Evolutionary conservation across 2,113 vertebrate genomes (phyloP).

Genomic region (Sinocyclocheilus rhinocerous): DNA sequence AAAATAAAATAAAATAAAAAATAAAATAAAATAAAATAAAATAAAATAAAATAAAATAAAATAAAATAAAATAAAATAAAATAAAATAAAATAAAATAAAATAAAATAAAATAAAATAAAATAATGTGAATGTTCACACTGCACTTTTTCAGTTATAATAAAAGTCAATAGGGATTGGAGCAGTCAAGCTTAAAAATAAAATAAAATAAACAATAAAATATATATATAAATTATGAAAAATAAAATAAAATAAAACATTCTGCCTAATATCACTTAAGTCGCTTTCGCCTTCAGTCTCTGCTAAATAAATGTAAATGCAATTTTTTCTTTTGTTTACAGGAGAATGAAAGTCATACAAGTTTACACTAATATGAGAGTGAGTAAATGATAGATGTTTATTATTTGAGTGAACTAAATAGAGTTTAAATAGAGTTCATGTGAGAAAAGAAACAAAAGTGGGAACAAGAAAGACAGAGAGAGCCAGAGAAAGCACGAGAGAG

Average conservation of each 20-base stretch:
- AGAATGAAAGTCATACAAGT: slow-evolving; percentile 5
- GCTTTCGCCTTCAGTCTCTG: neutral
- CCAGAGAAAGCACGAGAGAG: slow-evolving; percentile 10
- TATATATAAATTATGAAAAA: neutral
- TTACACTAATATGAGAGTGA: neutral
- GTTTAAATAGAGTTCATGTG: slow-evolving; percentile 27
- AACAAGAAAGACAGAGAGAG: slow-evolving; percentile 15
- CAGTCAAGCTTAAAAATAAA: neutral
- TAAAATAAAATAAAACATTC: neutral
- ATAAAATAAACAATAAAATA: neutral
- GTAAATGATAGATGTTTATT: neutral
- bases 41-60: too few relatives aligned
- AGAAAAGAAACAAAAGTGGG: slow-evolving; percentile 27
- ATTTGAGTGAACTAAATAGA: neutral
- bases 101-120: too few relatives aligned
- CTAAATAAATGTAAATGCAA: neutral
- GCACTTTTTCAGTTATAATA: too few relatives aligned
- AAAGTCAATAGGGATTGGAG: too few relatives aligned
- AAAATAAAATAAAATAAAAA: too few relatives aligned
- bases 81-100: too few relatives aligned
- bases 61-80: too few relatives aligned
- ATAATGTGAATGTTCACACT: too few relatives aligned
- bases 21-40: too few relatives aligned
- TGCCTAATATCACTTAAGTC: neutral
- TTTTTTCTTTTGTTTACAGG: neutral